Evolutionary conservation across 37 sponge, comb jelly and placozoan species (phyloP), one percentile per base, ranked within the genome.

Genomic region (Cliona cf. orientalis): DNA sequence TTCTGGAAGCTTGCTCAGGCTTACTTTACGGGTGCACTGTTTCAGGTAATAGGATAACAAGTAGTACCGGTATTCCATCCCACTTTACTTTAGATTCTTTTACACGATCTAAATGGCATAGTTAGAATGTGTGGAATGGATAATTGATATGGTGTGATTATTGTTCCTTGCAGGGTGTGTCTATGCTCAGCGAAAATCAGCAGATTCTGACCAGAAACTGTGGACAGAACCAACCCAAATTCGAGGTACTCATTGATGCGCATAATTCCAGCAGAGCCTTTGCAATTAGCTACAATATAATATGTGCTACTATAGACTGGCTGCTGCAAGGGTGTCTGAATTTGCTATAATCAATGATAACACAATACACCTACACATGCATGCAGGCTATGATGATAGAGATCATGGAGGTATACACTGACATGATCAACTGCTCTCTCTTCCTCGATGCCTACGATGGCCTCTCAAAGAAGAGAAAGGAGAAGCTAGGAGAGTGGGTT

Each of bases 1-100:
- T 71, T 97, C 55, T 97, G 95, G 90, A 88, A 73, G 49, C 87
- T 97, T 38, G 94, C 87, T 25, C 87, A 78, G 22, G 91, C 91
- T 58, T 96, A 96, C 79, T 56, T 93, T 28, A 71, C 77, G 43
- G 76, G 77, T 5, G 49, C 66, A 1, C 79, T 96, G 17, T 87
- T 92, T 45, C 90, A 85, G 81, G 86, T 86, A 43, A 80, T 58
- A 42, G 40, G 9, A 19, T 19, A 49, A 19, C 14, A 9, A 49
- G 14, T 19, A 14, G 14, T 49, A 49, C 14, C 53, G 14, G 9
- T 49, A 49, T 49, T 49, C 53, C 53, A 49, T 49, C 14, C n/a
- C n/a, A n/a, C n/a, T n/a, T n/a, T n/a, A n/a, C n/a, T n/a, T n/a
- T n/a, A n/a, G n/a, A n/a, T n/a, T n/a, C n/a, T n/a, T n/a, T n/a